Percentiles rank a stretch among this genome's conserved stretches.
Evolutionary conservation across 2,888 invertebrate species (phyloP).

Genomic region (Dynastes grantii): DNA sequence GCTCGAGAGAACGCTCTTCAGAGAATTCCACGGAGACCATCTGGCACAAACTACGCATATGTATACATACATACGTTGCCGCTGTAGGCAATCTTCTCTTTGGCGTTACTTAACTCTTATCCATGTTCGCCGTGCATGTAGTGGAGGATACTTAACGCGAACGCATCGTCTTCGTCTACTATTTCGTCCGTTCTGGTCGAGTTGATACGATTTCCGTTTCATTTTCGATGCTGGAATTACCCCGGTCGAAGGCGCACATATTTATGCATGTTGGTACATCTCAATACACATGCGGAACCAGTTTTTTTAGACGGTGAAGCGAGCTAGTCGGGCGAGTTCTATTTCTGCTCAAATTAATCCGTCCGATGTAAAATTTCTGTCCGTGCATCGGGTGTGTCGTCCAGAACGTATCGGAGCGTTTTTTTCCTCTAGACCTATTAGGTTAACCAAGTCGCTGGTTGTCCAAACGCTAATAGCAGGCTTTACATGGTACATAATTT

Average conservation of each 20-base stretch:
- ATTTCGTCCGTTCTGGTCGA: constrained; percentile 5
- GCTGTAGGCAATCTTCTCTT: background rate
- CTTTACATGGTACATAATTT: too few relatives aligned
- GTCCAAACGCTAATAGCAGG: too few relatives aligned
- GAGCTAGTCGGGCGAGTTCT: background rate
- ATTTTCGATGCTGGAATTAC: constrained; percentile 1
- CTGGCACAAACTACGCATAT: constrained; percentile 1
- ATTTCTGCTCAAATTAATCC: constrained; percentile 2
- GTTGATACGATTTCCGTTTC: constrained; percentile 2
- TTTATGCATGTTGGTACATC: background rate
- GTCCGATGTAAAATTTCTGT: background rate
- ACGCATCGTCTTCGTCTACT: background rate
- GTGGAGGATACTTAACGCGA: background rate
- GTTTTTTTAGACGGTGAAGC: constrained; percentile 1
- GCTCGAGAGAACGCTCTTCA: background rate
- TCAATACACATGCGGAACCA: background rate
- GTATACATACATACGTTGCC: background rate
- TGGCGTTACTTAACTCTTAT: background rate
- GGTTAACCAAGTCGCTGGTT: too few relatives aligned
- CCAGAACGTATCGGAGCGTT: too few relatives aligned
- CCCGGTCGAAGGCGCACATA: background rate
- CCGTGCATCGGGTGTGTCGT: too few relatives aligned
- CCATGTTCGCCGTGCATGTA: background rate
- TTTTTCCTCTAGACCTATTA: too few relatives aligned
- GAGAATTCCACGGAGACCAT: constrained; percentile 7